Evolutionary conservation across 2,888 invertebrate genomes (phyloP), one percentile per base, ranked within the genome.

Genomic region (Parochlus steinenii): DNA sequence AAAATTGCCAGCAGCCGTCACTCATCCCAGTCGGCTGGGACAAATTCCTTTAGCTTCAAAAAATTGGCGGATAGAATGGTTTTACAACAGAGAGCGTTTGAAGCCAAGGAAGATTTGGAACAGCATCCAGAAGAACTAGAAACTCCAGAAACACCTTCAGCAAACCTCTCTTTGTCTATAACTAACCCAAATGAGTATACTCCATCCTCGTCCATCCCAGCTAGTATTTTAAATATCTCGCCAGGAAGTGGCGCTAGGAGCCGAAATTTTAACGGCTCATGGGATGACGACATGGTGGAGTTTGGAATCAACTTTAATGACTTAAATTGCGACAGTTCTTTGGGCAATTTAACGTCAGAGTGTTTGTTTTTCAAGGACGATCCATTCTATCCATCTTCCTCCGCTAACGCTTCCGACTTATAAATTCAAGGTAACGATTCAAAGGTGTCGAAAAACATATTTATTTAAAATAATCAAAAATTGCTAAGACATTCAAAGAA

Each of bases 141-240:
- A 8, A 31, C 31, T 6, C 31, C 31, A 20, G 31, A 31, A 12
- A 31, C 31, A 8, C 31, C 31, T 5, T 31, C 31, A n/a, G 31
- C 31, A 5, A 31, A 31, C 15, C 12, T 31, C 11, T 31, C 31
- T n/a, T n/a, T n/a, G 22, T 31, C 31, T 14, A 6, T 31, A 20
- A 10, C 7, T 7, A 22, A 22, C 10, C 7, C 7, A 22, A 20
- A 20, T 15, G 31, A 11, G 3, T 22, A 31, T 7, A 20, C 31
- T 7, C 20, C 22, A 3, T 11, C 15, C 11, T 22, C 20, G 7
- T 31, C 14, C n/a, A 22, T 23, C 14, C n/a, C 19, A 6, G 4
- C 11, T 11, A 20, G 14, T 14, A 31, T 16, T 11, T 11, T 16
- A 3, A 11, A 10, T 17, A 22, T 23, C n/a, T 22, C 22, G 6